Percentiles rank a stretch among this genome's conserved stretches.
Conservation (phyloP, 2,113 vertebrate species). For the Dipodomys ordii region DNA sequence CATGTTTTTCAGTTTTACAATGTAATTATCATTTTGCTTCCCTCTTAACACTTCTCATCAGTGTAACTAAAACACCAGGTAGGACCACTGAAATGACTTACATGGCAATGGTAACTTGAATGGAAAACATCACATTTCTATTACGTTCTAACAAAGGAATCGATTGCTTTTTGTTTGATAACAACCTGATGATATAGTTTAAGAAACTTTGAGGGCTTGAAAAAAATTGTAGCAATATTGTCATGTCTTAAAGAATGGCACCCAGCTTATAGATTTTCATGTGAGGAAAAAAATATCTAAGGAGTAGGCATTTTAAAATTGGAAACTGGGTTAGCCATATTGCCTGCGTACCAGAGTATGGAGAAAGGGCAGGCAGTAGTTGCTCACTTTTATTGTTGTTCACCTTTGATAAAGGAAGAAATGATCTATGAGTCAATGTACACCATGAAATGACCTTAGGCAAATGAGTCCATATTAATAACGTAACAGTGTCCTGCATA, state of each 20-base stretch:
- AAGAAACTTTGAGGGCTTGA: not conserved
- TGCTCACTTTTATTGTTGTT: not conserved
- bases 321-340: not conserved
- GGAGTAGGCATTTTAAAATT: constrained; percentile 6
- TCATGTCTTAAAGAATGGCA: not conserved
- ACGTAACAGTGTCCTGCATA: not conserved
- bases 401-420: not conserved
- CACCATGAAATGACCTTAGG: not conserved
- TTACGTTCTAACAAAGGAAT: not conserved
- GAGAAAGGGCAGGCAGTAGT: not conserved
- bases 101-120: not conserved
- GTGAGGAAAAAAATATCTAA: not conserved
- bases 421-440: not conserved
- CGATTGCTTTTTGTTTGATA: not conserved
- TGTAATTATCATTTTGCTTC: not conserved
- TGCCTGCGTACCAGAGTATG: not conserved
- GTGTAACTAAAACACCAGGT: constrained; percentile 19
- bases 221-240: not conserved
- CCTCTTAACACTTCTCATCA: not conserved
- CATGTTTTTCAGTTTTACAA: constrained; percentile 18
- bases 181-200: constrained; percentile 11
- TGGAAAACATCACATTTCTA: not conserved
- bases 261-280: not conserved
- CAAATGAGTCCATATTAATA: not conserved
- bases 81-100: not conserved